Base-by-base conservation (phyloP, 2,888 invertebrate genomes). In the Lasiommata megera region DNA sequence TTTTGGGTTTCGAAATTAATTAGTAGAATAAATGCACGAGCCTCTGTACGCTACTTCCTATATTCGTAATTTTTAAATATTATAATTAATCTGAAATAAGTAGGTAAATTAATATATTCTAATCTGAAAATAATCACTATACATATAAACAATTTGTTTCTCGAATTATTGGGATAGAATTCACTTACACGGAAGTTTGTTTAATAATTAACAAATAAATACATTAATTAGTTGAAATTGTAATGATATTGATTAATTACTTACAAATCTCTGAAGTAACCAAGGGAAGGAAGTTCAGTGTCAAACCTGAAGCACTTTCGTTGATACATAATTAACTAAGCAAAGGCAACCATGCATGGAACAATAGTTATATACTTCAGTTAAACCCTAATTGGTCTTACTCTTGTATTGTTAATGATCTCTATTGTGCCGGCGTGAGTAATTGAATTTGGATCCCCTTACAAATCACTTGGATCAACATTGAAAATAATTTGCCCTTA, bases 381-480 rank as follows among this genome's bases (percentile, higher is more conserved):
- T 31, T 31, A 31, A 46, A 46, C 29, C 31, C 31, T 28, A 14
- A 31, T 14, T 31, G 31, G 31, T 46, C 46, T 46, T 46, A 16
- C 46, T 46, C 16, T 14, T 46, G 46, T 46, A 31, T 31, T 46
- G 46, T 31, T 46, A 46, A 46, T 46, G 46, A 46, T 31, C 16
- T 46, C 16, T 46, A 31, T 31, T 29, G 46, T 46, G 6, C 31
- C 46, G 6, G 9, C 8, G 40, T 56, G 9, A 47, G 43, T 60
- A 60, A 60, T 60, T 60, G 56, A 52, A 60, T 60, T 60, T 37
- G 29, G 48, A 52, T 59, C 52, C 52, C 51, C 52, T 52, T 29
- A 40, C 46, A 59, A 56, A 47, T 59, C 46, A 38, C 37, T 14
- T 36, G 44, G 23, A 59, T 59, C 46, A 56, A 40, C 51, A 59